Base-by-base conservation (phyloP, 2,888 invertebrate species). In the Laothoe populi region DNA sequence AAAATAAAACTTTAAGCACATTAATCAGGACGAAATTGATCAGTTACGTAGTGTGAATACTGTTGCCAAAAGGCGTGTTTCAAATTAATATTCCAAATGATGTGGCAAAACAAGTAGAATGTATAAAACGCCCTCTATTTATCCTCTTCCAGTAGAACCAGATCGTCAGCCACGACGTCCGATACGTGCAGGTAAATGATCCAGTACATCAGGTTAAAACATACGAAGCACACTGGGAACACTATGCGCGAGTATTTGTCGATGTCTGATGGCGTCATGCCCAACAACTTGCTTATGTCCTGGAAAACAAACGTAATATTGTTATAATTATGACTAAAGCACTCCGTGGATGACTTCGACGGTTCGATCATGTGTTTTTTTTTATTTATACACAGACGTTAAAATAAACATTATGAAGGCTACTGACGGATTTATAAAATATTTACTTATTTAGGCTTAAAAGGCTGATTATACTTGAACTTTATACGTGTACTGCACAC, bases 151-250 rank as follows among this genome's bases (percentile, higher is more conserved):
- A 97, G 94, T 82, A 96, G 94, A 86, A 98, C 98, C 91, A 98
- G 94, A 94, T 98, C 98, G 90, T 98, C 98, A 90, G 97, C 97
- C 81, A 98, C 97, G 83, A 98, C 98, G 94, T 98, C 98, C 86
- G 98, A 98, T 88, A 98, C 98, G 95, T 98, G 98, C 79, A 98
- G 95, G 89, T 98, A 98, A 85, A 98, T 98, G 91, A 98, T 98
- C 98, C 98, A 98, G 94, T 98, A 98, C 98, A 98, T 98, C 77
- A 98, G 95, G 93, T 99, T 99, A 95, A 99, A 99, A 93, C 99
- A 97, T 72, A 99, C 97, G 94, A 99, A 99, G 94, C 99, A 98
- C 80, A 99, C 97, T 62, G 99, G 99, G 91, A 99, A 99, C 81
- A 99, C 96, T 91, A 99, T 98, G 83, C 99, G 96, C 68, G 99